Conservation (phyloP, 2,888 invertebrate species). For the Drosophila ezoana region DNA sequence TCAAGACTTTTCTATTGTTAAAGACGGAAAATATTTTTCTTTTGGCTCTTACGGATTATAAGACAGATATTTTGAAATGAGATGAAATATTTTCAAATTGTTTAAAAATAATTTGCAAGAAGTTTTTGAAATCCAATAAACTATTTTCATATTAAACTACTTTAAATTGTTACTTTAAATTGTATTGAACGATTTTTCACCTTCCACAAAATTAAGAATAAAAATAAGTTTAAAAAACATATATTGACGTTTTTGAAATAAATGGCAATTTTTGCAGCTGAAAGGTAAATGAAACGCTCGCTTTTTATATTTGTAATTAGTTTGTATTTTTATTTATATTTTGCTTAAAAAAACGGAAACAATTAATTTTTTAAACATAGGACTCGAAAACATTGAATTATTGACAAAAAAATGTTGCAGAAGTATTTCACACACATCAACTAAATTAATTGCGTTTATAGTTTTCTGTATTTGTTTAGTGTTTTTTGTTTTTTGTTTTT, state of each 20-base stretch:
- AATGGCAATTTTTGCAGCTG: neutral
- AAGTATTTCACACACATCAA: slow-evolving; percentile 66
- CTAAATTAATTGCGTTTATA: slow-evolving; percentile 59
- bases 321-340: slow-evolving; percentile 79
- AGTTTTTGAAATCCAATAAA: no score
- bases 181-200: no score
- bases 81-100: no score
- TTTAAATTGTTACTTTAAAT: no score
- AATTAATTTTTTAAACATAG: slow-evolving; percentile 73
- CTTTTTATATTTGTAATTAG: slow-evolving; percentile 73
- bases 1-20: no score
- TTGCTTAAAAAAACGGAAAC: slow-evolving; percentile 74
- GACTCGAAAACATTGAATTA: slow-evolving; percentile 71
- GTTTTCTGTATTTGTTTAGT: slow-evolving; percentile 13
- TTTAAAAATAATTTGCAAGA: no score
- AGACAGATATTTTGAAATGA: no score
- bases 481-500: slow-evolving; percentile 18
- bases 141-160: no score
- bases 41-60: no score
- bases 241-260: neutral
- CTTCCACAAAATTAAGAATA: no score
- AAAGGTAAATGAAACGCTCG: slow-evolving; percentile 21
- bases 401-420: slow-evolving; percentile 75
- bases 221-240: no score
- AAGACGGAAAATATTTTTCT: no score